Conservation (phyloP, 2,888 invertebrate species). For the Troides helena region DNA sequence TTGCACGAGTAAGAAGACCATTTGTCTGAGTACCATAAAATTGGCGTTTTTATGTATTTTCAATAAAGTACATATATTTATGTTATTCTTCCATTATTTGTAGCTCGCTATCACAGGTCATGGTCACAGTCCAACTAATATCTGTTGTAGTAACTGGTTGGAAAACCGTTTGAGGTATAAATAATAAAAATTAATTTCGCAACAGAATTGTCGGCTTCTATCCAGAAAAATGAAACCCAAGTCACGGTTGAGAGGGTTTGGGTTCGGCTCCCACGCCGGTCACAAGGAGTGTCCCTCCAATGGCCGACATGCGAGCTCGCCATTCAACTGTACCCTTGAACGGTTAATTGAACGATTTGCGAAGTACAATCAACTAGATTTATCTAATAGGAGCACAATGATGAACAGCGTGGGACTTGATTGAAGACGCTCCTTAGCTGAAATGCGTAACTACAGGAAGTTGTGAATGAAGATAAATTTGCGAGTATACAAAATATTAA, state of each 20-base stretch:
- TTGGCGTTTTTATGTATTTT: too few relatives aligned
- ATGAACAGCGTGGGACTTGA: background rate
- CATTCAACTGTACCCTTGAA: slow-evolving; percentile 25
- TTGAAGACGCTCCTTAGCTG: slow-evolving; percentile 2
- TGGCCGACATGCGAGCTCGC: slow-evolving; percentile 2
- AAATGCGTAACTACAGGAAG: background rate
- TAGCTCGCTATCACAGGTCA: too few relatives aligned
- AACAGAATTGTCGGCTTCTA: background rate
- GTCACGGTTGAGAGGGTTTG: slow-evolving; percentile 3
- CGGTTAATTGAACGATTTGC: slow-evolving; percentile 17
- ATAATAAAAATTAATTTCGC: background rate
- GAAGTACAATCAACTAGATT: slow-evolving; percentile 19
- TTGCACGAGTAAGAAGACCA: too few relatives aligned
- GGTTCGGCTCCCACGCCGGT: slow-evolving; percentile 13
- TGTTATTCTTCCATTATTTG: too few relatives aligned
- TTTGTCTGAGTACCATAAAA: too few relatives aligned
- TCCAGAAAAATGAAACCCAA: background rate
- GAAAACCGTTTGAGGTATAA: too few relatives aligned
- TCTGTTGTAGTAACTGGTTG: too few relatives aligned
- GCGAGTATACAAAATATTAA: background rate
- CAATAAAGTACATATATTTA: too few relatives aligned
- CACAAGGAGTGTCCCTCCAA: slow-evolving; percentile 15
- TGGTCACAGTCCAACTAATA: too few relatives aligned
- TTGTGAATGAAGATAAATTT: background rate
- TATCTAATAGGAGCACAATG: slow-evolving; percentile 14